phyloP scores from a whole-genome alignment of 2,888 invertebrate species.

The Dryobotodes eremita region DNA sequence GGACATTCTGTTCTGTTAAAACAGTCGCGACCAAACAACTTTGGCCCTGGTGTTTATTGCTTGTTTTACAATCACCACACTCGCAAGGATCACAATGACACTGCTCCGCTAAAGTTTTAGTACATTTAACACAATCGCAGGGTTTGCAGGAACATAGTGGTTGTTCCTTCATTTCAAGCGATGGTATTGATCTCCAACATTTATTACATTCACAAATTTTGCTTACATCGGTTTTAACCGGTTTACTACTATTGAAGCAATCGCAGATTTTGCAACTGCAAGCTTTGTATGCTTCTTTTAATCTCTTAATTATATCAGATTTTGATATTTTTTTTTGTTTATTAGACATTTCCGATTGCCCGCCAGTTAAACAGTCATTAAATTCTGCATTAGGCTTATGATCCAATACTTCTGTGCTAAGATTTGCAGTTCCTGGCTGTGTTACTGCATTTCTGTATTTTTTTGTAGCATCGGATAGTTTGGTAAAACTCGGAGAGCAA shows the following conservation, averaged over 20 bases:
- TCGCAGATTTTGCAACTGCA: slow-evolving; percentile 86
- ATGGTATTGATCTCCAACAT: slow-evolving; percentile 59
- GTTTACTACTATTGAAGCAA: slow-evolving; percentile 73
- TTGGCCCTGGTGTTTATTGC: slow-evolving; percentile 43
- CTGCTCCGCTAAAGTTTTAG: slow-evolving; percentile 38
- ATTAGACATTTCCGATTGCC: slow-evolving; percentile 3
- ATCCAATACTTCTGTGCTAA: slow-evolving; percentile 69
- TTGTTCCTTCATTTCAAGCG: slow-evolving; percentile 33
- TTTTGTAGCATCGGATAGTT: not conserved
- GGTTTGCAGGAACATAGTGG: slow-evolving; percentile 72
- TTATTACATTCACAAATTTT: slow-evolving; percentile 75
- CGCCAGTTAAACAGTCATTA: slow-evolving; percentile 19
- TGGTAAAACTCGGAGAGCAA: not conserved
- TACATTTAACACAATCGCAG: slow-evolving; percentile 70
- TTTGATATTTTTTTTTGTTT: slow-evolving; percentile 59
- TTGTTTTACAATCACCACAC: slow-evolving; percentile 72
- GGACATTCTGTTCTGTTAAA: slow-evolving; percentile 59
- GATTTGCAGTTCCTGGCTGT: not conserved
- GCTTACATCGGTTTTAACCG: slow-evolving; percentile 65
- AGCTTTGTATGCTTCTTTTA: slow-evolving; percentile 81
- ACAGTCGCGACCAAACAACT: slow-evolving; percentile 72
- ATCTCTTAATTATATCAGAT: slow-evolving; percentile 76
- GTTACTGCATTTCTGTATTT: not conserved
- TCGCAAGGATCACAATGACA: slow-evolving; percentile 76
- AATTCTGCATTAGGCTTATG: slow-evolving; percentile 73